phyloP scores from a whole-genome alignment of 2,113 vertebrate species.

The Suncus etruscus region DNA sequence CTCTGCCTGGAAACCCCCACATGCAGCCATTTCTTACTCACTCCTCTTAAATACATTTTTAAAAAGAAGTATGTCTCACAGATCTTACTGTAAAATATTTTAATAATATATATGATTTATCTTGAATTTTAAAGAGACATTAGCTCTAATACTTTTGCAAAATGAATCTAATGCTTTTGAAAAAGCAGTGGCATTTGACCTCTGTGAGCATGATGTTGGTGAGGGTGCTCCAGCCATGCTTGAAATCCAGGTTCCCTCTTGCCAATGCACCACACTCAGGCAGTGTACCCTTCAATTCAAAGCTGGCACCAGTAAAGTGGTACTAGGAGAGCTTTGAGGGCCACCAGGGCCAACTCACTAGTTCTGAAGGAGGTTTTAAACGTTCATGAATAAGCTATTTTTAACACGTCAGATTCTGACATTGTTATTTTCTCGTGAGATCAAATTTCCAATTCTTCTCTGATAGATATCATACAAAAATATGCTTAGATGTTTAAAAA shows the following conservation, averaged over 20 bases:
- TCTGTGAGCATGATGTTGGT: not conserved
- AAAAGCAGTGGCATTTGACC: not conserved
- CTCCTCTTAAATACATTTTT: too few relatives aligned
- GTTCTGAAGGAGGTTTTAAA: not conserved
- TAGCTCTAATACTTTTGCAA: not conserved
- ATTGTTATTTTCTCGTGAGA: conserved; percentile 34
- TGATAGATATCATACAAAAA: not conserved
- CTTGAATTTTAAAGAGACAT: conserved; percentile 27
- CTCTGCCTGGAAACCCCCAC: too few relatives aligned
- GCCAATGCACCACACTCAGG: too few relatives aligned
- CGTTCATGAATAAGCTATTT: too few relatives aligned
- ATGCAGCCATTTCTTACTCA: too few relatives aligned
- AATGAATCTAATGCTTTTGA: not conserved
- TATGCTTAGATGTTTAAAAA: not conserved
- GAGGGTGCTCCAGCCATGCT: not conserved
- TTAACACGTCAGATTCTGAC: not conserved
- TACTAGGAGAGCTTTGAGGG: too few relatives aligned
- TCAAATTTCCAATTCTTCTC: conserved; percentile 23
- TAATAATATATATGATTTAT: not conserved
- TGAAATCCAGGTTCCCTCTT: too few relatives aligned
- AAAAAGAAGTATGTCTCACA: too few relatives aligned
- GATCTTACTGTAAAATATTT: conserved; percentile 17
- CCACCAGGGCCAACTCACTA: too few relatives aligned
- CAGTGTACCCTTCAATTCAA: too few relatives aligned
- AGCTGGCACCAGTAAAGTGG: too few relatives aligned